phyloP scores from a whole-genome alignment of 2,113 vertebrate genomes.

The Corydoras sp. region DNA sequence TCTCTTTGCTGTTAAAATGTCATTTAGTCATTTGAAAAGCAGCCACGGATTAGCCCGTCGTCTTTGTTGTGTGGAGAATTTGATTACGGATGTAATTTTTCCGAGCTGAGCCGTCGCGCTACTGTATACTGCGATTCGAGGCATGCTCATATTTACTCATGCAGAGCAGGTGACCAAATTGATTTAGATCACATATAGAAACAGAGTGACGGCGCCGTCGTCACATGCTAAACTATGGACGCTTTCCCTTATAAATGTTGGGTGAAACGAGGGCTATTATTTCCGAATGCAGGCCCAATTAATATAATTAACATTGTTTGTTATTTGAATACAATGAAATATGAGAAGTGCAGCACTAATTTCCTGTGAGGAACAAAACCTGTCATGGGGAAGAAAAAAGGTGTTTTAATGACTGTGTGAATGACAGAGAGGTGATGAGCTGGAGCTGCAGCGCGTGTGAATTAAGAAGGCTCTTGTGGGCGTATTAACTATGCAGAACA shows the following conservation, averaged over 20 bases:
- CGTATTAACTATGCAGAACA: constrained; percentile 64
- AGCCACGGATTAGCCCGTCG: constrained; percentile 38
- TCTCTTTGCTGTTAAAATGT: constrained; percentile 53
- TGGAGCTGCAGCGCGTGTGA: constrained; percentile 27
- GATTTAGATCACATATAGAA: constrained; percentile 43
- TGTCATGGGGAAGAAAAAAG: constrained; percentile 36
- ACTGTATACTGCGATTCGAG: constrained; percentile 43
- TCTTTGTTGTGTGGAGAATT: constrained; percentile 46
- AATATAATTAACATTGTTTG: constrained; percentile 45
- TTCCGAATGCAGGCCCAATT: constrained; percentile 12
- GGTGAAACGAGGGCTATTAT: constrained; percentile 33
- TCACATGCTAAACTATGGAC: constrained; percentile 18
- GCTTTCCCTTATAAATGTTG: constrained; percentile 37
- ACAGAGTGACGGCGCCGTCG: constrained; percentile 24
- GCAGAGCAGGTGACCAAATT: constrained; percentile 45
- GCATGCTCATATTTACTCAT: constrained; percentile 42
- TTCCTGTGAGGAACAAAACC: constrained; percentile 36
- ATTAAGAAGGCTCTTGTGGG: constrained; percentile 50
- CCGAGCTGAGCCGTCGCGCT: constrained; percentile 32
- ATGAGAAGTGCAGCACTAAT: constrained; percentile 27
- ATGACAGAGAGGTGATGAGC: constrained; percentile 30
- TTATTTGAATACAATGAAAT: constrained; percentile 33
- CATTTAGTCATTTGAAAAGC: constrained; percentile 59
- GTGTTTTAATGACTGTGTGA: constrained; percentile 37
- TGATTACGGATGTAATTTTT: constrained; percentile 43